Evolutionary conservation across 2,888 invertebrate species (phyloP), one percentile per base, ranked within the genome.

Genomic region (Latrodectus hesperus): DNA sequence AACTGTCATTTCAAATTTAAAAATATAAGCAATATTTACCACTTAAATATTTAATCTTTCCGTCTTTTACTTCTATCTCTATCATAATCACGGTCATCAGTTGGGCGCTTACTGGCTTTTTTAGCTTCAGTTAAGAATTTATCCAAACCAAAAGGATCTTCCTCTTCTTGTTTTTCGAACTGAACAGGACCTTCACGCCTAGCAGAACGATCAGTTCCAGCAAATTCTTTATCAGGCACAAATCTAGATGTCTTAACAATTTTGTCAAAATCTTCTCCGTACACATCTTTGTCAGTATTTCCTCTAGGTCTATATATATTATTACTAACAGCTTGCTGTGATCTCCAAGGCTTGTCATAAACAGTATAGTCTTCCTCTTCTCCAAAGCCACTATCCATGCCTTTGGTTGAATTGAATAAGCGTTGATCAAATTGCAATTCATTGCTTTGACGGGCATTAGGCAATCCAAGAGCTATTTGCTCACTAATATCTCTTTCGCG

Each of bases 341-440:
- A 96, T 82, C 99, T 95, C 99, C 99, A 99, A 0, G 99, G 98
- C 92, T 98, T 98, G 93, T 99, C 99, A 91, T 99, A 99, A 0
- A 99, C 98, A 92, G 96, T 98, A 93, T 99, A 99, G 0, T 96
- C 96, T 91, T 99, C 99, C 91, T 99, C 99, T 91, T 99, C 99
- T 0, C 95, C 98, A 92, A 97, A 99, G 0, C 98, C 98, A 90
- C 96, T 96, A 91, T 97, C 98, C 95, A 99, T 96, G 55, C 94
- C 94, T 92, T 96, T 96, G 79, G 94, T 95, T 90, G 97, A 98
- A 91, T 99, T 99, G 92, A 99, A 99, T 16, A 99, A 93, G 55
- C 99, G 93, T 92, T 98, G 98, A 93, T 99, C 99, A 92, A 98
- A 99, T 92, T 96, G 95, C 0, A 95, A 95, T 91, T 98, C 98